These are phyloP conservation scores for Bursaphelenchus okinawaensis DNA, from an alignment of 2,888 invertebrate species.

Conservation along the genomic window DNA sequence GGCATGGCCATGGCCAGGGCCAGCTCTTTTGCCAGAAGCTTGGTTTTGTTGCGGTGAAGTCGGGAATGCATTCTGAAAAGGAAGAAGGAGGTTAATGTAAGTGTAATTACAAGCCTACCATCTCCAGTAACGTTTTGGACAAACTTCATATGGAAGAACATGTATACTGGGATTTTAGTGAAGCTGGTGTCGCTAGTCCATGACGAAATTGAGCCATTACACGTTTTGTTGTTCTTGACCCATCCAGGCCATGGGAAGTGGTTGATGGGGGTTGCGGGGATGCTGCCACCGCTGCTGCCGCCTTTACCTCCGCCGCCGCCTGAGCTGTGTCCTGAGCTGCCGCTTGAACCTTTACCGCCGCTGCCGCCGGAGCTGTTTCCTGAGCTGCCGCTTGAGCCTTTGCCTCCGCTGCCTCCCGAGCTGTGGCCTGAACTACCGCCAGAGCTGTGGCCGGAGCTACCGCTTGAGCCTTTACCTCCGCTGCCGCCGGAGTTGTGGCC, in stretches of 20 bases:
- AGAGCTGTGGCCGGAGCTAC: background rate
- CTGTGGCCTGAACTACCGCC: background rate
- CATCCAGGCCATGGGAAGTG: background rate
- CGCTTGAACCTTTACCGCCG: background rate
- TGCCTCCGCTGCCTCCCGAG: background rate
- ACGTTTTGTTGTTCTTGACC: background rate
- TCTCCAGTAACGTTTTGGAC: conserved; percentile 6
- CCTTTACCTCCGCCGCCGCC: background rate
- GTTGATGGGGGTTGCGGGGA: background rate
- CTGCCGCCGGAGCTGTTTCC: background rate
- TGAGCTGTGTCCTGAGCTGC: background rate
- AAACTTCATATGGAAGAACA: conserved; percentile 7
- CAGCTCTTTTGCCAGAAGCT: background rate
- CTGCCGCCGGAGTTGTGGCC: background rate
- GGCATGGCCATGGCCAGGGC: background rate
- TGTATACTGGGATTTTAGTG: background rate
- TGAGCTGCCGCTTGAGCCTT: background rate
- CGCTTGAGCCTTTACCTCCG: background rate
- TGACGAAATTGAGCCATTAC: background rate
- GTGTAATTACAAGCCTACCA: background rate
- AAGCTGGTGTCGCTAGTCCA: background rate
- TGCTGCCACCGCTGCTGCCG: background rate
- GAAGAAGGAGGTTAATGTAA: background rate
- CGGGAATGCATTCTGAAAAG: background rate
- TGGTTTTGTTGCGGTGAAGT: background rate